Percentiles rank a stretch among this genome's conserved stretches.
Evolutionary conservation across 2,888 invertebrate genomes (phyloP).

Genomic region (Lamproptera curius): DNA sequence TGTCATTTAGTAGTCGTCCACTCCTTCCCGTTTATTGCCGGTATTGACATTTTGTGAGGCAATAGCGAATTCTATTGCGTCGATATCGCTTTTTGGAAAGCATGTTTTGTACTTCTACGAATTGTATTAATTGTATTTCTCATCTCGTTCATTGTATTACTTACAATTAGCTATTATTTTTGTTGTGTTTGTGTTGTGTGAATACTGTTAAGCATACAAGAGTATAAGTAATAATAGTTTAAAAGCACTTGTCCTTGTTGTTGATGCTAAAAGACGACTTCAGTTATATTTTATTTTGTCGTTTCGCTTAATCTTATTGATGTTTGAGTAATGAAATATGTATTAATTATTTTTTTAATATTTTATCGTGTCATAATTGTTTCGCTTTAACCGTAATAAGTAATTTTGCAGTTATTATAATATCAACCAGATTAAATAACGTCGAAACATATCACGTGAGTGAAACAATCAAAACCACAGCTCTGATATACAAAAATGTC

Average conservation of each 20-base stretch:
- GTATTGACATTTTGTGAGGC: constrained; percentile 1
- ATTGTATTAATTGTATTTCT: no score
- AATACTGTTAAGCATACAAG: no score
- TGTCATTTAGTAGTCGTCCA: constrained; percentile 32
- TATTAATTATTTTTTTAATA: not conserved
- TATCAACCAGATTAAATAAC: not conserved
- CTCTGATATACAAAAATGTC: constrained; percentile 1
- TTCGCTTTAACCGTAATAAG: no score
- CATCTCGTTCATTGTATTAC: not conserved
- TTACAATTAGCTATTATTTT: no score
- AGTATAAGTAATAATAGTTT: no score
- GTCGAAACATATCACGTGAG: not conserved
- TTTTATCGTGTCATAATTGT: not conserved
- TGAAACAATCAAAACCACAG: not conserved
- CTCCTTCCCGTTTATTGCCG: not conserved
- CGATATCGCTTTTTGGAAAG: not conserved
- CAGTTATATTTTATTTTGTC: no score
- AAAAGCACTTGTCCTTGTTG: no score
- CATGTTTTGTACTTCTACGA: no score
- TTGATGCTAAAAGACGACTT: no score
- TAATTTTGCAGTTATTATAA: not conserved
- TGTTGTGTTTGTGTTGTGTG: no score
- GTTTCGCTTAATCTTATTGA: no score
- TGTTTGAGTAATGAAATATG: not conserved
- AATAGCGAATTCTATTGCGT: not conserved